A percentile compares a stretch with the other conserved stretches of the same genome.
These are phyloP conservation scores for Frankliniella intonsa DNA, from an alignment of 2,888 invertebrate genomes.

Conservation along the genomic window DNA sequence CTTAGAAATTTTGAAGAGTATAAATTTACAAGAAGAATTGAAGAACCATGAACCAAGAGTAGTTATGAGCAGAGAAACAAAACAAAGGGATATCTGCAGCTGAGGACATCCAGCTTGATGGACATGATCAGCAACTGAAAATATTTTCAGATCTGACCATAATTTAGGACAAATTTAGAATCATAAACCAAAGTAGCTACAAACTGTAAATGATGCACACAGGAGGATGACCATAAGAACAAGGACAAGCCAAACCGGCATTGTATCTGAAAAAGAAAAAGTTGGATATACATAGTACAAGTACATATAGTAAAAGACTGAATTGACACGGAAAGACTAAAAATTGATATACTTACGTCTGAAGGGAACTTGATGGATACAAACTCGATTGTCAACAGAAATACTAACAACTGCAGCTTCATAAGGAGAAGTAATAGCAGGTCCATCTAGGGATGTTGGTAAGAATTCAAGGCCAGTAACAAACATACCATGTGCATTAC, in stretches of 20 bases:
- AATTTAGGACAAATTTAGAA: too few relatives aligned
- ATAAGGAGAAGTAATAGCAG: constrained; percentile 65
- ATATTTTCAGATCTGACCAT: too few relatives aligned
- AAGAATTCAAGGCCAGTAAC: constrained; percentile 94
- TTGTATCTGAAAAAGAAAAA: neutral
- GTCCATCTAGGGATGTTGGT: constrained; percentile 64
- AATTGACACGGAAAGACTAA: neutral
- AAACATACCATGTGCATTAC: constrained; percentile 90
- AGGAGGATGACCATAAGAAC: neutral
- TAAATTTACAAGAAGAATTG: too few relatives aligned
- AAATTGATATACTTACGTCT: constrained; percentile 58
- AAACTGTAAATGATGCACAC: neutral
- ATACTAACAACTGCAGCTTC: constrained; percentile 90
- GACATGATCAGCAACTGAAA: too few relatives aligned
- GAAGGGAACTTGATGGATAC: constrained; percentile 79
- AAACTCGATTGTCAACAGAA: constrained; percentile 90
- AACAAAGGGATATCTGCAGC: too few relatives aligned
- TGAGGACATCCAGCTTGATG: too few relatives aligned
- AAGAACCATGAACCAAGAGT: too few relatives aligned
- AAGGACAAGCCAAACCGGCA: constrained; percentile 3
- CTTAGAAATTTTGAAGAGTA: too few relatives aligned
- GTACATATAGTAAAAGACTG: too few relatives aligned
- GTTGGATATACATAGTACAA: too few relatives aligned
- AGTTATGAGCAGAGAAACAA: too few relatives aligned
- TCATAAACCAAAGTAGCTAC: neutral